phyloP scores from a whole-genome alignment of 2,113 vertebrate genomes.

The Uria aalge region DNA sequence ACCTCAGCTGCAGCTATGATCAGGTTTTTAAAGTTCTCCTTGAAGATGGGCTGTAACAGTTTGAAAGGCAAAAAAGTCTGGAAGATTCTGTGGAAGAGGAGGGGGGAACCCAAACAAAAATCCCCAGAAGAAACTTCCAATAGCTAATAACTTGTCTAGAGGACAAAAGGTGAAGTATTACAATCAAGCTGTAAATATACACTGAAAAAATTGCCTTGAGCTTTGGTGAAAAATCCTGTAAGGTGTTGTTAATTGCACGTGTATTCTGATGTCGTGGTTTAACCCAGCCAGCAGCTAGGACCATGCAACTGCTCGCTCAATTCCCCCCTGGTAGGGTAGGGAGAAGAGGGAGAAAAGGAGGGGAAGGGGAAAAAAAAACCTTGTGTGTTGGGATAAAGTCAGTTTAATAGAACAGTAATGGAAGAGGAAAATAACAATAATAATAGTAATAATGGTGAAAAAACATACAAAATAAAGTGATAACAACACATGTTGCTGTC shows the following conservation, averaged over 20 bases:
- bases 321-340: background rate
- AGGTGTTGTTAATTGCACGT: background rate
- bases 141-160: background rate
- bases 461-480: background rate
- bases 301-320: background rate
- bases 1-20: conserved; percentile 8
- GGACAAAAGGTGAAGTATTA: background rate
- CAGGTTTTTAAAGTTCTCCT: conserved; percentile 6
- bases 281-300: background rate
- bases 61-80: conserved; percentile 25
- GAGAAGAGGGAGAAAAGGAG: background rate
- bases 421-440: background rate
- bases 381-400: background rate
- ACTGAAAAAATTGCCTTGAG: background rate
- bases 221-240: background rate
- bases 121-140: background rate
- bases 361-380: background rate
- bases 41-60: background rate
- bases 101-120: background rate
- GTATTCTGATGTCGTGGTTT: background rate
- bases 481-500: background rate
- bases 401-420: background rate
- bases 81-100: background rate
- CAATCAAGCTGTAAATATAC: background rate
- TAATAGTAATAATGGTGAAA: background rate